Conservation (phyloP, 2,113 vertebrate genomes). For the Otis tarda region DNA sequence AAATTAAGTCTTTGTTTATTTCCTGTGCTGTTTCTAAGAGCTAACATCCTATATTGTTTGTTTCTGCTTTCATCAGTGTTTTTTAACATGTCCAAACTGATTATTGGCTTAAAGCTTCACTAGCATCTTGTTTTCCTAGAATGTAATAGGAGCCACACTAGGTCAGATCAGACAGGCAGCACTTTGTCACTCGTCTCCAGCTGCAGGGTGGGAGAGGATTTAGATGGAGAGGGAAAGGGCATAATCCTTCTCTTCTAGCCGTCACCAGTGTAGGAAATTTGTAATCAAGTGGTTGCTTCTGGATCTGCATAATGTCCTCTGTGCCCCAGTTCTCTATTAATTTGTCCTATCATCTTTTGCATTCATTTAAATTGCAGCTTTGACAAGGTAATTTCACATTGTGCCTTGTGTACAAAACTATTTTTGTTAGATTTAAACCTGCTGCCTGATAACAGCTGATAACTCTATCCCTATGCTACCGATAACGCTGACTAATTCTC, state of each 20-base stretch:
- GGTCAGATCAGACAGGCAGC: neutral
- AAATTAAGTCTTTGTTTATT: constrained; percentile 33
- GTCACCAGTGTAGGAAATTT: neutral
- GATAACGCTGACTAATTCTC: neutral
- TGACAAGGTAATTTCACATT: neutral
- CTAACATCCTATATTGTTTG: neutral
- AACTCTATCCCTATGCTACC: neutral
- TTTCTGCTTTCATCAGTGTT: neutral
- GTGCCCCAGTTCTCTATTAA: neutral
- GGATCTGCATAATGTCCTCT: neutral
- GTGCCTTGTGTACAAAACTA: neutral
- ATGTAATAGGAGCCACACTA: neutral
- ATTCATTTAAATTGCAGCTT: neutral
- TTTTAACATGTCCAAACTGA: neutral
- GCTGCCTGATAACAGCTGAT: neutral
- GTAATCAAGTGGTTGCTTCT: neutral
- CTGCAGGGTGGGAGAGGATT: fast-evolving
- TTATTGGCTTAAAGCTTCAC: neutral
- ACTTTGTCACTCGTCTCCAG: fast-evolving
- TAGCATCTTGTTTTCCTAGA: neutral
- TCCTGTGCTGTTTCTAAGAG: constrained; percentile 16
- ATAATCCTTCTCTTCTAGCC: neutral
- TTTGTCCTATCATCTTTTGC: neutral
- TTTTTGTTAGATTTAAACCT: constrained; percentile 5
- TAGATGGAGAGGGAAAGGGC: neutral